These are phyloP conservation scores for Autographa pulchrina DNA, from an alignment of 2,888 invertebrate genomes.

Conservation along the genomic window DNA sequence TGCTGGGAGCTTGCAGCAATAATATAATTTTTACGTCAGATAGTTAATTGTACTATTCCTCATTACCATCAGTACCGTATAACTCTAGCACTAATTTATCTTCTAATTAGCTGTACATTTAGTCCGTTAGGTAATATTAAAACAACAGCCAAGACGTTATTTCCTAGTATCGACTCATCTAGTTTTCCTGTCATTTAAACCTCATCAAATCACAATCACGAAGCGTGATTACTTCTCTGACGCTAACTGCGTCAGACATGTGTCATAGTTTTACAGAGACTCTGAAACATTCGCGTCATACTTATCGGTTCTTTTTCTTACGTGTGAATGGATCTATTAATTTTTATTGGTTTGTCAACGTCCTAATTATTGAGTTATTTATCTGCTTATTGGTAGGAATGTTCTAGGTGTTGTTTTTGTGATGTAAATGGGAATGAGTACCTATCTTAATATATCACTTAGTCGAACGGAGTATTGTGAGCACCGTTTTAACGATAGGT, in stretches of 20 bases:
- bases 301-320: not conserved
- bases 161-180: conserved; percentile 20
- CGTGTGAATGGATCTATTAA: conserved; percentile 1
- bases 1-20: too few species aligned
- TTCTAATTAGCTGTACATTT: not conserved
- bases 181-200: conserved; percentile 25
- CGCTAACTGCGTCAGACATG: conserved; percentile 11
- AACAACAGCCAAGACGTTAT: conserved; percentile 12
- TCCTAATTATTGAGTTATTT: conserved; percentile 1
- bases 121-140: conserved; percentile 5
- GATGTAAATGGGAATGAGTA: not conserved
- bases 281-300: not conserved
- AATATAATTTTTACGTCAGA: too few species aligned
- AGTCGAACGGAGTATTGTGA: too few species aligned
- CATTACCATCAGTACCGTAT: not conserved
- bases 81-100: not conserved
- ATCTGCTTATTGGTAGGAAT: not conserved
- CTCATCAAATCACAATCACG: conserved; percentile 37
- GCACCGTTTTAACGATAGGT: too few species aligned
- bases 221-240: conserved; percentile 4
- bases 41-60: too few species aligned
- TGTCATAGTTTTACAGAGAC: conserved; percentile 7
- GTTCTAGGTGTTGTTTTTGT: not conserved
- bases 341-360: not conserved
- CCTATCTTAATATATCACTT: not conserved